Base-by-base conservation (phyloP, 2,113 vertebrate genomes). In the Ceyx margarethae region DNA sequence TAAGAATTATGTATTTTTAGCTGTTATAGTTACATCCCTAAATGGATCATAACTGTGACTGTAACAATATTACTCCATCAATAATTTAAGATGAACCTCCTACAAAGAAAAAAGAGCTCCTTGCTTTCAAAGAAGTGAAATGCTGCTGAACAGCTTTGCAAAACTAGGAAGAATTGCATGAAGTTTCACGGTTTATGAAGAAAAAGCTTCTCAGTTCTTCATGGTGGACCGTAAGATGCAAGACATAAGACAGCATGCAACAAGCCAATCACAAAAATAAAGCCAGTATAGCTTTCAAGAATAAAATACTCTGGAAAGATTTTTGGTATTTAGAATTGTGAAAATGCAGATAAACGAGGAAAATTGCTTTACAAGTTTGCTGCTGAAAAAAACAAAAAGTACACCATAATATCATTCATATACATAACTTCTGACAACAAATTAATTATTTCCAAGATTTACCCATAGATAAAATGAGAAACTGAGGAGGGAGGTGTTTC, bases 371-470 rank as follows among this genome's bases (percentile, higher is more conserved):
- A 72, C 56, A 67, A 80, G 37, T 51, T n/a, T 85, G 28, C 43
- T 87, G 62, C 18, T 87, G 68, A 91, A 91, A 66, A 66, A 48
- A 81, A 75, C 42, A 91, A 72, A 93, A 96, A 76, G 15, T 21
- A 66, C 60, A 87, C 5, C 7, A 42, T 6, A 17, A 5, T 77
- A 66, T 66, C 82, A 91, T 56, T 84, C 43, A 65, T 78, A 92
- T 74, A 78, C 31, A 76, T 82, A 25, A 68, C 16, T 92, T 91
- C 29, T 94, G 87, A 91, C 76, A 93, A 79, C 28, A 94, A 91
- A 94, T 92, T 85, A 91, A 91, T 84, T 94, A 87, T 15, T 89
- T 88, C 56, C 76, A 85, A 81, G 72, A 92, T 71, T 58, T 91
- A 83, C 13, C 37, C 33, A 51, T 5, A 81, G 76, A 80, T 67